Base-by-base conservation (phyloP, 2,113 vertebrate genomes). In the Paedocypris sp. region DNA sequence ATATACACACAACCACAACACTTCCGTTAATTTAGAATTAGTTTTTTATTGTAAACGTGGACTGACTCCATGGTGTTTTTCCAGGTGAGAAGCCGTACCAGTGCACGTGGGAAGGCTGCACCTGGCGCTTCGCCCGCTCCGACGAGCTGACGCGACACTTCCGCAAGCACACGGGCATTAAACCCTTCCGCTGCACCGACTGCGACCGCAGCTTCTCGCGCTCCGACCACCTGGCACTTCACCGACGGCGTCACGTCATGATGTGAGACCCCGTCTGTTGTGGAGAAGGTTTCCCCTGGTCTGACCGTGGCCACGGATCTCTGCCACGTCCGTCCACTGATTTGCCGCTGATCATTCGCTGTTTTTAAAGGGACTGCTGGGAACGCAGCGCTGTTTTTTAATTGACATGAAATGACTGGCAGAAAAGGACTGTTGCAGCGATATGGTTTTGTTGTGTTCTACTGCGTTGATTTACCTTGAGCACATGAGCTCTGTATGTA, bases 141-240 rank as follows among this genome's bases (percentile, higher is more conserved):
- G 93, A 96, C 23, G 94, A 97, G 86, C 83, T 98, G 60, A 97
- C 92, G 3, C 87, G 94, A 49, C 94, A 97, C 71, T 98, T 92
- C 81, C 93, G 92, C 59, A 96, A 97, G 82, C 93, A 96, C 88
- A 98, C 93, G 0, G 94, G 94, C 66, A 91, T 96, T 83, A 97
- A 98, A 68, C 94, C 94, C n/a, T 98, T 98, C 83, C 86, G 85
- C 75, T 97, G 94, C 84, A 89, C 88, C 36, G 91, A 93, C 84
- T 97, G 93, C 11, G 92, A 92, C 84, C 92, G 91, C 77, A 92
- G 90, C 81, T 98, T 98, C 85, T 97, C 94, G 32, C 89, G 92
- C 64, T 97, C 94, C 1, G 94, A 97, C 80, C 94, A 97, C 80
- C 86, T 97, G 33, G 92, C 94, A 13, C 85, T 98, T 49, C 94